phyloP scores from a whole-genome alignment of 2,888 invertebrate genomes.

The Pasiphila rectangulata region DNA sequence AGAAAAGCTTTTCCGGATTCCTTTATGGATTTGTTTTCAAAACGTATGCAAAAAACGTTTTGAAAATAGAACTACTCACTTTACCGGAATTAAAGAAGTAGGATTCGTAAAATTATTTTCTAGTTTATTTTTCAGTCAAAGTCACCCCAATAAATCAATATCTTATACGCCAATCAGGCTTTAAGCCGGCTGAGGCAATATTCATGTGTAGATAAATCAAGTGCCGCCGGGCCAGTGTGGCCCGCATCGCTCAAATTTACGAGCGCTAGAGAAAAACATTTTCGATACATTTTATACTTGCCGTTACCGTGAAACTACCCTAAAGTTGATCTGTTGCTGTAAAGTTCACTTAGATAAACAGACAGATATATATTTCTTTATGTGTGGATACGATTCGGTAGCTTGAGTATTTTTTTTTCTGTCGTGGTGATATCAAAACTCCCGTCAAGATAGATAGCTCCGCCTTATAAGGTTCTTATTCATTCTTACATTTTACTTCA shows the following conservation, averaged over 20 bases:
- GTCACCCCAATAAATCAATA: background rate
- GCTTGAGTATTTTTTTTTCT: background rate
- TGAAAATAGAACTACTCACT: too few relatives aligned
- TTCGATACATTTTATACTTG: slow-evolving; percentile 6
- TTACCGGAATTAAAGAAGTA: too few relatives aligned
- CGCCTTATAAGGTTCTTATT: too few relatives aligned
- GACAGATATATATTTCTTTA: background rate
- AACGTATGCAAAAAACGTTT: too few relatives aligned
- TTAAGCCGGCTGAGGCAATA: slow-evolving; percentile 7
- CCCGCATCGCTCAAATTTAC: slow-evolving; percentile 4
- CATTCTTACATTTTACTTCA: too few relatives aligned
- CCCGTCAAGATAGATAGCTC: too few relatives aligned
- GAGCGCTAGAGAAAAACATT: slow-evolving; percentile 7
- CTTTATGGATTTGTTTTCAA: too few relatives aligned
- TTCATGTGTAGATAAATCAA: slow-evolving; percentile 15
- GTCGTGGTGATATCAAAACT: too few relatives aligned
- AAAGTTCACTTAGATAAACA: background rate
- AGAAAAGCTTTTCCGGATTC: background rate
- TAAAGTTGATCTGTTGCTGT: slow-evolving; percentile 1
- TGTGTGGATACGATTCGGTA: background rate
- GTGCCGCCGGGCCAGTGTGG: background rate
- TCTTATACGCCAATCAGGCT: background rate
- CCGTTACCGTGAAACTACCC: slow-evolving; percentile 1
- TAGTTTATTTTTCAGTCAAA: background rate
- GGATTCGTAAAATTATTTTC: too few relatives aligned